Conservation (phyloP, 2,888 invertebrate genomes). For the Aphidius colemani region DNA sequence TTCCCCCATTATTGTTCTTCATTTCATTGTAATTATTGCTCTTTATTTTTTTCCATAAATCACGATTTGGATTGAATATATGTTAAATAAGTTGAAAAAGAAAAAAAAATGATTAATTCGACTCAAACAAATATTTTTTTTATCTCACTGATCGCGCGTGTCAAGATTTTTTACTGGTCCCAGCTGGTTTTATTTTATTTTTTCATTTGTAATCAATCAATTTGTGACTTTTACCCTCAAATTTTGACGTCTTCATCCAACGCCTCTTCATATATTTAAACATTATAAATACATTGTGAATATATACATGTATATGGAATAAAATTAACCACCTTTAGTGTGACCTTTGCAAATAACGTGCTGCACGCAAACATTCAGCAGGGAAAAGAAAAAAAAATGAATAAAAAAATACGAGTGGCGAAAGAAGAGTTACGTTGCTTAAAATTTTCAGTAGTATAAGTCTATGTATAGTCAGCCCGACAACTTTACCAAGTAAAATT, state of each 20-base stretch:
- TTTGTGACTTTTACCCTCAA: neutral
- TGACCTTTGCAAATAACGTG: slow-evolving; percentile 1
- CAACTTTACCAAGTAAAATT: slow-evolving; percentile 20
- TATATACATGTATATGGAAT: neutral
- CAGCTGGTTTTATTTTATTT: no score
- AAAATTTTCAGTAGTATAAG: slow-evolving; percentile 3
- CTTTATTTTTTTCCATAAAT: neutral
- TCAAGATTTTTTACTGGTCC: no score
- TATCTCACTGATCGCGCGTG: no score
- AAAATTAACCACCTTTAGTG: neutral
- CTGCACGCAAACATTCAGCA: neutral
- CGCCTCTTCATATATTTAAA: neutral
- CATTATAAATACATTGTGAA: neutral
- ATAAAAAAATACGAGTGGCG: neutral
- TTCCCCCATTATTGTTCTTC: neutral
- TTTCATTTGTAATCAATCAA: slow-evolving; percentile 1
- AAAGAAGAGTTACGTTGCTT: slow-evolving; percentile 7
- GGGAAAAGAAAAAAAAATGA: neutral
- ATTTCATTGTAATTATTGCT: neutral
- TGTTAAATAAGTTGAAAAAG: neutral
- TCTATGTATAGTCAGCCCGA: neutral
- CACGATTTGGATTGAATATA: neutral
- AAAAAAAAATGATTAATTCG: neutral
- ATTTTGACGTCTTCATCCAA: neutral
- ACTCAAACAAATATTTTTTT: slow-evolving; percentile 4